Evolutionary conservation across 2,888 invertebrate species (phyloP).

Genomic region (Eupithecia subfuscata): DNA sequence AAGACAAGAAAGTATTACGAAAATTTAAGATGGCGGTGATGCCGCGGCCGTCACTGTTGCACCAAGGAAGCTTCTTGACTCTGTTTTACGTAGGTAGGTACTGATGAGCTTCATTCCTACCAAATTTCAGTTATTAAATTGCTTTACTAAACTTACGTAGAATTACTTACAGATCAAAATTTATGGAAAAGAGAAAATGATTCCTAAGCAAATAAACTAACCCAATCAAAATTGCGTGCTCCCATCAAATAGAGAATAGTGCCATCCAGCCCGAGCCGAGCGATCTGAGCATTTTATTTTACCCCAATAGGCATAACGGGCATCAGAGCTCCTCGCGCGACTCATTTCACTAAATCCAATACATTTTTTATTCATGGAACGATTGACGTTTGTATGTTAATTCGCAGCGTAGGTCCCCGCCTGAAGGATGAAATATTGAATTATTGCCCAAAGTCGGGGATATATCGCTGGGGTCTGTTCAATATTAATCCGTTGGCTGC

Average conservation of each 20-base stretch:
- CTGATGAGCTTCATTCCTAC: not conserved
- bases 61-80: no score
- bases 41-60: no score
- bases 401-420: slow-evolving; percentile 78
- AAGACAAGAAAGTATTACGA: no score
- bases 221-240: slow-evolving; percentile 55
- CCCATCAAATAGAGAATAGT: slow-evolving; percentile 58
- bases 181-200: slow-evolving; percentile 13
- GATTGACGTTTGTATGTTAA: slow-evolving; percentile 85
- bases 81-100: no score
- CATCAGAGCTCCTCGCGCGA: slow-evolving; percentile 70
- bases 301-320: slow-evolving; percentile 70
- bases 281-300: slow-evolving; percentile 71
- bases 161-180: not conserved
- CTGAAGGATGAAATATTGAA: slow-evolving; percentile 83
- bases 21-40: no score
- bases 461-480: slow-evolving; percentile 77
- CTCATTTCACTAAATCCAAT: slow-evolving; percentile 83
- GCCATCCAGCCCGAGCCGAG: slow-evolving; percentile 60
- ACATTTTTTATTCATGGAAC: slow-evolving; percentile 84
- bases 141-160: not conserved
- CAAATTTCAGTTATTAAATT: not conserved
- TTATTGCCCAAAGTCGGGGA: slow-evolving; percentile 81
- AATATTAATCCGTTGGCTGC: slow-evolving; percentile 83
- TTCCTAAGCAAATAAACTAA: slow-evolving; percentile 20